Evolutionary conservation across 2,113 vertebrate species (phyloP), one percentile per base, ranked within the genome.

Genomic region (Spheniscus mendiculus): DNA sequence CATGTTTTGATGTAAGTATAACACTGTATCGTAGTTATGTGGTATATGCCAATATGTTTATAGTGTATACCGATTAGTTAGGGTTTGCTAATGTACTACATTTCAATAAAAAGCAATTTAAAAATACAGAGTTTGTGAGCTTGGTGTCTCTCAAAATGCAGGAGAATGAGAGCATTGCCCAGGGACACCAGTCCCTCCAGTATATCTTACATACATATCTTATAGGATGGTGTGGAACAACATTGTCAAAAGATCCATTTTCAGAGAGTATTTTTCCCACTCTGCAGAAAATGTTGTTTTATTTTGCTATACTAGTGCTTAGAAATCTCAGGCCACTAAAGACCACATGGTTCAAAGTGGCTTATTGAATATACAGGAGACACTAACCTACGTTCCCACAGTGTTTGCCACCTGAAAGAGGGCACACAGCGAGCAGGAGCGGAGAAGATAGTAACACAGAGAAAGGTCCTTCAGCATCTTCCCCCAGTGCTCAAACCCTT

Each of bases 91-190:
- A 98, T 98, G 97, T 98, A 98, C 96, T 96, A 96, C 96, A 96
- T 98, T 98, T 98, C 98, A 98, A 98, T 98, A 98, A 98, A 98
- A 98, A 95, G 87, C 92, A 95, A 62, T 84, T 97, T 85, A 97
- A 98, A 98, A 98, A 82, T 17, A 34, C 0, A 0, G 12, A 30
- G 22, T 71, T 47, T 74, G 55, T 83, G 45, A 87, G 58, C 40
- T 80, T 94, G 63, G 32, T 89, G 25, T 82, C 71, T 93, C 53
- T 89, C 45, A 70, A 71, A 56, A 45, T 22, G 10, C 4, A 16
- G 66, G 78, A 50, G 70, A 72, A 45, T 58, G 42, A 87, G 47
- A 78, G 14, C 34, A 50, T 92, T 0, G 0, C 42, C 34, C 5
- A 3, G 65, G 69, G 71, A 55, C 25, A 81, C 30, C 77, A 70